Conservation (phyloP, 2,888 invertebrate genomes). For the Idaea biselata region DNA sequence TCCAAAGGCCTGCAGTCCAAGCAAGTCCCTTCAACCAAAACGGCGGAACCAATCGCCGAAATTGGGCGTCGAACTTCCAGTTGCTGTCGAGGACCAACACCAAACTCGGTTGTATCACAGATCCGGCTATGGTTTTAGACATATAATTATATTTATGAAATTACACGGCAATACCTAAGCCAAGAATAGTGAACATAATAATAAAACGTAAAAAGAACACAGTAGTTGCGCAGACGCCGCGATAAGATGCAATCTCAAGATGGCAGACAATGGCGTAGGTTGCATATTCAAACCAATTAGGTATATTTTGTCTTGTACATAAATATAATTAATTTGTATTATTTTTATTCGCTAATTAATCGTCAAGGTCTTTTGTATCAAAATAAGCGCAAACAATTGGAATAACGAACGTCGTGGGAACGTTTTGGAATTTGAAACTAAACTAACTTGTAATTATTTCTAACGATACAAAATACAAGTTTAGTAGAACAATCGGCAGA, state of each 20-base stretch:
- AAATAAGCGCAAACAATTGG: not conserved
- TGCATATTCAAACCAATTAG: conserved; percentile 22
- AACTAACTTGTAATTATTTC: conserved; percentile 5
- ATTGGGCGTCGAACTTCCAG: too few species aligned
- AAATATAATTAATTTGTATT: conserved; percentile 25
- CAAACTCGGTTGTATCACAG: too few species aligned
- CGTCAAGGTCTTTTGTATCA: conserved; percentile 26
- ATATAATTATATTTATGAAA: too few species aligned
- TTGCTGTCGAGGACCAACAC: too few species aligned
- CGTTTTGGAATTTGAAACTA: conserved; percentile 11
- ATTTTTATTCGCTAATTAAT: conserved; percentile 28
- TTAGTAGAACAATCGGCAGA: not conserved
- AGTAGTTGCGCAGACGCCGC: conserved; percentile 24
- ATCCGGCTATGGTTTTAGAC: too few species aligned
- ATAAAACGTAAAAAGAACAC: conserved; percentile 2
- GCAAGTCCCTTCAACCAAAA: too few species aligned
- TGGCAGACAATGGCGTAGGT: conserved; percentile 26
- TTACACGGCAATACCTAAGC: too few species aligned
- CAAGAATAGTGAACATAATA: too few species aligned
- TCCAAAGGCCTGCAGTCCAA: too few species aligned
- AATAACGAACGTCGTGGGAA: conserved; percentile 16
- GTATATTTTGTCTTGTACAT: conserved; percentile 19
- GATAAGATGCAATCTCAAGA: conserved; percentile 25
- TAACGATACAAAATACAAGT: not conserved
- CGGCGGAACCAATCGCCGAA: too few species aligned